Evolutionary conservation across 2,888 invertebrate species (phyloP).

Genomic region (Disparrhopalites patrizii): DNA sequence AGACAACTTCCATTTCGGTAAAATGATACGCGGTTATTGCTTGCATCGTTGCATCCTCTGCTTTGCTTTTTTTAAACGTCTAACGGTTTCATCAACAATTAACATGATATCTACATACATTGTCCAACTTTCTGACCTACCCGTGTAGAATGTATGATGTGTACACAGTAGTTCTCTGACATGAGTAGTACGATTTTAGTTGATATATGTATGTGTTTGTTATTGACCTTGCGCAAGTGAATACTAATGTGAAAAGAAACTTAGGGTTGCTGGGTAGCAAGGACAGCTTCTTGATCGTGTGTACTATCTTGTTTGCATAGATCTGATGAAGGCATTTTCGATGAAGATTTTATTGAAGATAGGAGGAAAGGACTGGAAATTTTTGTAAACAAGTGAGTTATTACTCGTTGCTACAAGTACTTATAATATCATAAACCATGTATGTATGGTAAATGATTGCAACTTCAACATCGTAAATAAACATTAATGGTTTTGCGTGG

Average conservation of each 20-base stretch:
- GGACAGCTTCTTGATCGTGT: no score
- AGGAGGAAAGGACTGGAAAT: slow-evolving; percentile 93
- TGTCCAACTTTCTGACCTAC: not conserved
- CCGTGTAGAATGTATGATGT: no score
- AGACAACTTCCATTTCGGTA: slow-evolving; percentile 87
- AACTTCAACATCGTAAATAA: not conserved
- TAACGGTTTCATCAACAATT: not conserved
- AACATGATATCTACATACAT: not conserved
- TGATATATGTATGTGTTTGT: not conserved
- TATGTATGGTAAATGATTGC: not conserved
- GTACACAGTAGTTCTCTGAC: no score
- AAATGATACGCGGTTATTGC: not conserved
- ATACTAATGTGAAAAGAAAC: no score
- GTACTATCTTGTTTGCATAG: slow-evolving; percentile 52
- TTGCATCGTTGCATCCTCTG: no score
- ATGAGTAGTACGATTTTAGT: not conserved
- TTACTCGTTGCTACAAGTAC: not conserved
- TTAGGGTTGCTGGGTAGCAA: no score
- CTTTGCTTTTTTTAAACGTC: not conserved
- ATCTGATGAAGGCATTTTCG: slow-evolving; percentile 98
- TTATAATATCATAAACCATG: not conserved
- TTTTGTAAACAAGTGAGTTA: slow-evolving; percentile 94
- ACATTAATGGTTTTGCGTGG: not conserved
- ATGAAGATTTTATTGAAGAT: slow-evolving; percentile 99
- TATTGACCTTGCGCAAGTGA: no score